Conservation (phyloP, 2,797 vertebrate species). For the Liparis tanakae region DNA sequence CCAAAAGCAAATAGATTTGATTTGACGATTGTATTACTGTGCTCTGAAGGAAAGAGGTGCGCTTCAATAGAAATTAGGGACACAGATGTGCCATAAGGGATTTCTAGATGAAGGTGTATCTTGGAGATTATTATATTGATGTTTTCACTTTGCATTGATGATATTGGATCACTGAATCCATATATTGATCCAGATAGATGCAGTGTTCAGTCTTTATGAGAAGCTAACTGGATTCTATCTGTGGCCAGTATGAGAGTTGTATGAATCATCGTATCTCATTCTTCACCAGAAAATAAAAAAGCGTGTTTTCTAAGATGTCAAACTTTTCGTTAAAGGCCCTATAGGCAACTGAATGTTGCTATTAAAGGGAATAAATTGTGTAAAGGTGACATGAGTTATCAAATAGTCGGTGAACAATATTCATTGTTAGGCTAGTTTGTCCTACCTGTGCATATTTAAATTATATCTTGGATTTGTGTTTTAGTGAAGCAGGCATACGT, state of each 20-base stretch:
- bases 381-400: conserved; percentile 17
- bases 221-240: background rate
- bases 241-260: background rate
- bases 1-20: background rate
- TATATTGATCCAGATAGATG: background rate
- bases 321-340: conserved; percentile 2
- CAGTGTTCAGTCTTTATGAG: background rate
- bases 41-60: background rate
- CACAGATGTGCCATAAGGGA: background rate
- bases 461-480: conserved; percentile 42
- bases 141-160: background rate
- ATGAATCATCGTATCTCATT: background rate
- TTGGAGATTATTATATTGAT: background rate
- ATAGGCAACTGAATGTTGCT: conserved; percentile 7
- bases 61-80: background rate
- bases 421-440: background rate
- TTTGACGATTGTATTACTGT: background rate
- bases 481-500: conserved; percentile 27
- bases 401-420: conserved; percentile 6
- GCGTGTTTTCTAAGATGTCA: conserved; percentile 12
- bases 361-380: conserved; percentile 31
- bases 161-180: background rate
- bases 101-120: background rate
- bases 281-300: background rate
- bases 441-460: conserved; percentile 36